Evolutionary conservation across 2,888 invertebrate genomes (phyloP).

Genomic region (Siphlonurus alternatus): DNA sequence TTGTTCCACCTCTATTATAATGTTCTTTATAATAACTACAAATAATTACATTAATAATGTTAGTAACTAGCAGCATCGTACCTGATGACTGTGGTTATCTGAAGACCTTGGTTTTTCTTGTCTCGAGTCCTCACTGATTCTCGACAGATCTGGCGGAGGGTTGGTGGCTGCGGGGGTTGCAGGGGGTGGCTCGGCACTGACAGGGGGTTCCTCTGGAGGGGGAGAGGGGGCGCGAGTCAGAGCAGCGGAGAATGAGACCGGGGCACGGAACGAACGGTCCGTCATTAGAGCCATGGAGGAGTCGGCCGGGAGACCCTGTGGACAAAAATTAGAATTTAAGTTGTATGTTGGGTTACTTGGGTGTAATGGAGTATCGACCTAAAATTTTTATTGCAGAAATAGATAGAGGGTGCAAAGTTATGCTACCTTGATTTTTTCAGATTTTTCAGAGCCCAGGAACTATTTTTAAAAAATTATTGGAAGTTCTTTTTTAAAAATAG

Average conservation of each 20-base stretch:
- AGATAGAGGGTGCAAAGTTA: too few relatives aligned
- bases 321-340: background rate
- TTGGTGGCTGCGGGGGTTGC: constrained; percentile 2
- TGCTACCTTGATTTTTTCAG: too few relatives aligned
- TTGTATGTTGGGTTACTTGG: too few relatives aligned
- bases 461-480: too few relatives aligned
- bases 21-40: too few relatives aligned
- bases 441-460: too few relatives aligned
- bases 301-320: background rate
- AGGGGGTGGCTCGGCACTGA: background rate
- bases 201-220: background rate
- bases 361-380: too few relatives aligned
- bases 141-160: constrained; percentile 21
- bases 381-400: too few relatives aligned
- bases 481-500: too few relatives aligned
- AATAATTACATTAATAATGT: background rate
- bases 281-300: constrained; percentile 1
- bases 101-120: constrained; percentile 13
- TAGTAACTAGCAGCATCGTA: constrained; percentile 11
- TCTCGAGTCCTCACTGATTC: constrained; percentile 37
- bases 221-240: constrained; percentile 2
- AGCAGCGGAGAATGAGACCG: background rate
- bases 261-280: background rate
- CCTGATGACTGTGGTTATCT: constrained; percentile 13
- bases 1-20: too few relatives aligned